Evolutionary conservation across 2,113 vertebrate species (phyloP).

Genomic region (Aegotheles bennettii): DNA sequence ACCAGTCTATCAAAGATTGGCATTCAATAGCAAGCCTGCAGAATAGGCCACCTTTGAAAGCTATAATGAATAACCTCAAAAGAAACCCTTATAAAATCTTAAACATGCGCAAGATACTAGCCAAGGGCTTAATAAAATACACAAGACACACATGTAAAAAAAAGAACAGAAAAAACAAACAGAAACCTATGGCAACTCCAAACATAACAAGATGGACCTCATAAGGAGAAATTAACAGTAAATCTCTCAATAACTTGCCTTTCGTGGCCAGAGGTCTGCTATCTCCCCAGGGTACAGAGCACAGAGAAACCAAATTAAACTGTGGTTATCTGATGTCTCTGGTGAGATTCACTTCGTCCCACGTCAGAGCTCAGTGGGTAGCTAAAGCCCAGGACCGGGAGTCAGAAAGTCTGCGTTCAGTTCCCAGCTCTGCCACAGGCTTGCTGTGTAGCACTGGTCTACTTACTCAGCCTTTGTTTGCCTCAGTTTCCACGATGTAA

Average conservation of each 20-base stretch:
- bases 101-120: slow-evolving; percentile 49
- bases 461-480: slow-evolving; percentile 42
- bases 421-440: slow-evolving; percentile 58
- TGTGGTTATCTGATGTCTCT: slow-evolving; percentile 63
- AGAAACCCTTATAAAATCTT: slow-evolving; percentile 45
- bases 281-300: slow-evolving; percentile 51
- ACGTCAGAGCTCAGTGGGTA: slow-evolving; percentile 52
- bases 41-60: slow-evolving; percentile 57
- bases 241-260: slow-evolving; percentile 62
- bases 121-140: slow-evolving; percentile 65
- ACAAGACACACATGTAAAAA: slow-evolving; percentile 44
- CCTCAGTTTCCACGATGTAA: slow-evolving; percentile 17
- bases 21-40: slow-evolving; percentile 30
- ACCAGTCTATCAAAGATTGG: slow-evolving; percentile 15
- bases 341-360: slow-evolving; percentile 43
- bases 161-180: slow-evolving; percentile 38
- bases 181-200: slow-evolving; percentile 62
- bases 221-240: slow-evolving; percentile 58
- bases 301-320: slow-evolving; percentile 62
- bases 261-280: slow-evolving; percentile 58
- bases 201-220: slow-evolving; percentile 64
- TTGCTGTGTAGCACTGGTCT: background rate
- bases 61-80: slow-evolving; percentile 32
- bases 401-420: slow-evolving; percentile 52
- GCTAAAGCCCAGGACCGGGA: slow-evolving; percentile 4